phyloP scores from a whole-genome alignment of 2,888 invertebrate species.

The Heliconius ismenius region DNA sequence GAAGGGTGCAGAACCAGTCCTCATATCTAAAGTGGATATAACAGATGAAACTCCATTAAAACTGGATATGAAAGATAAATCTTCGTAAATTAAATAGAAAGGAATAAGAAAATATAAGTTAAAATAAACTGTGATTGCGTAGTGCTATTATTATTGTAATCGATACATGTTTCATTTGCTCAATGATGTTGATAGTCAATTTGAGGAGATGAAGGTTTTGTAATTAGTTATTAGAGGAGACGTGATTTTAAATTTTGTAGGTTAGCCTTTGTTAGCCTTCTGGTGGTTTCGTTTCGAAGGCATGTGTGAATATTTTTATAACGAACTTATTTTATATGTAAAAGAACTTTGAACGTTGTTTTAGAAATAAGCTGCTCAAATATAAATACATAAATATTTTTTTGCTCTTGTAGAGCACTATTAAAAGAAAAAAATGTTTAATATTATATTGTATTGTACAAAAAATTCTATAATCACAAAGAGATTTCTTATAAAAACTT shows the following conservation, averaged over 20 bases:
- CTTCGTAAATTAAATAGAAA: conserved; percentile 47
- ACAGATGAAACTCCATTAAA: conserved; percentile 71
- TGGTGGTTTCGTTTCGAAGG: background rate
- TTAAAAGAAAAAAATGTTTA: too few species aligned
- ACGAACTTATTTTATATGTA: too few species aligned
- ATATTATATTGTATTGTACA: too few species aligned
- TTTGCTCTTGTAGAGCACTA: too few species aligned
- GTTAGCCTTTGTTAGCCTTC: background rate
- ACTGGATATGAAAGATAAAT: conserved; percentile 55
- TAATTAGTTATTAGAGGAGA: background rate
- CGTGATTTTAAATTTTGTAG: too few species aligned
- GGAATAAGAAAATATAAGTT: conserved; percentile 1
- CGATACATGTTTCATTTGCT: conserved; percentile 25
- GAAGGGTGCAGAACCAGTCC: conserved; percentile 69
- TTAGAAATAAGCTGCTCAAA: too few species aligned
- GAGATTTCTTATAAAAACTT: too few species aligned
- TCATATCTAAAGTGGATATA: conserved; percentile 59
- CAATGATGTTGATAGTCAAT: conserved; percentile 18
- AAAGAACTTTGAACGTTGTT: too few species aligned
- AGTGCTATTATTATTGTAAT: conserved; percentile 26
- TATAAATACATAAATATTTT: too few species aligned
- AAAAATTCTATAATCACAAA: too few species aligned
- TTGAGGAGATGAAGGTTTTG: background rate
- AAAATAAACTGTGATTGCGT: conserved; percentile 45
- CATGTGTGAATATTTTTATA: background rate